Evolutionary conservation across 2,797 vertebrate genomes (phyloP), one percentile per base, ranked within the genome.

Genomic region (Phoeniculus purpureus): DNA sequence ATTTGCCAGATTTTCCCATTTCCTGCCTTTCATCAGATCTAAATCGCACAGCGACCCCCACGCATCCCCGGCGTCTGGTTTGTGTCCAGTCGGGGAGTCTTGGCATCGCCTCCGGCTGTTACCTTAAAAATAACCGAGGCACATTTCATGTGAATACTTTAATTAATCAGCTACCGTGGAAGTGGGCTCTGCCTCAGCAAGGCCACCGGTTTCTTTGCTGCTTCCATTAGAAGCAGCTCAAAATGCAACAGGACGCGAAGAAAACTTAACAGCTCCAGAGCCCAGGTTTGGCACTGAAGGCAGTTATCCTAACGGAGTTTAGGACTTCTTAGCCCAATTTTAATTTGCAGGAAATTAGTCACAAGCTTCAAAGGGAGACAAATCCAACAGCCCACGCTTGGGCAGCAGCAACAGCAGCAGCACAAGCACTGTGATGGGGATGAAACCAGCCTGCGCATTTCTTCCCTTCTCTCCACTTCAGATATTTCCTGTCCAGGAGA

Each of bases 161-260:
- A 97, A 97, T 96, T 96, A 97, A 98, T 98, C 96, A 96, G 96
- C 97, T 98, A 97, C 96, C 1, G 82, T 90, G 80, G 74, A 92
- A 96, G 70, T 85, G 75, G 52, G 62, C 94, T 96, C 81, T 55
- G 96, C 85, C 78, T 76, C 91, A 91, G 82, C 72, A 78, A 75
- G 96, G 55, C 43, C 1, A 0, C 77, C 48, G 40, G 9, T 56
- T 61, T 64, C 56, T 19, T 20, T 76, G n/a, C 68, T 9, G 5
- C 76, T 94, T 89, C 72, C 79, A 89, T 61, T 85, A 55, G 45
- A 85, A 93, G 81, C 76, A 81, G 47, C 25, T 88, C 77, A 88
- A 64, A 31, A 50, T 20, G 68, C 77, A 87, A 79, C 68, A 90
- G 89, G 84, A 62, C 27, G 48, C 59, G 73, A 64, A 82, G 47